Evolutionary conservation across 2,888 invertebrate species (phyloP).

Genomic region (Oligia fasciuncula): DNA sequence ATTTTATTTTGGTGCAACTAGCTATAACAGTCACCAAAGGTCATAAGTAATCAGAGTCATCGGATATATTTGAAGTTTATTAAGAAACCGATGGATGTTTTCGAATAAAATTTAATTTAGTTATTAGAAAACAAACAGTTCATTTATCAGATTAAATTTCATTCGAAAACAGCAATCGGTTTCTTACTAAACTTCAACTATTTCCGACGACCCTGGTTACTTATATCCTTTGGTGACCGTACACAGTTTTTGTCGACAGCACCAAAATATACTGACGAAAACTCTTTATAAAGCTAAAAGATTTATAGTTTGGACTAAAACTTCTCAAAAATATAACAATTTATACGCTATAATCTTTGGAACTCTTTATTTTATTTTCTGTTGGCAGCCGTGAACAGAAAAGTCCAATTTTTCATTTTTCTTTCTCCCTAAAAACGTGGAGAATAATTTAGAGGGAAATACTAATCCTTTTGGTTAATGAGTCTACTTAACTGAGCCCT

Average conservation of each 20-base stretch:
- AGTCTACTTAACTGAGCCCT: slow-evolving; percentile 16
- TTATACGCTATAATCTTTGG: slow-evolving; percentile 10
- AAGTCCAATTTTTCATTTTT: slow-evolving; percentile 15
- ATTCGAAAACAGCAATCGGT: too few species aligned
- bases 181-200: too few species aligned
- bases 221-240: too few species aligned
- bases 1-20: background rate
- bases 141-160: too few species aligned
- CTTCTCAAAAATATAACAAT: background rate
- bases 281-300: background rate
- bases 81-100: too few species aligned
- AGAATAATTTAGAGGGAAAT: slow-evolving; percentile 23
- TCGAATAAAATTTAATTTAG: too few species aligned
- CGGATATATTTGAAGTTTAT: too few species aligned
- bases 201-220: too few species aligned
- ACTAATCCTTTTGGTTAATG: slow-evolving; percentile 42
- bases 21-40: background rate
- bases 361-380: slow-evolving; percentile 19
- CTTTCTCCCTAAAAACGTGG: background rate
- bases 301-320: slow-evolving; percentile 5
- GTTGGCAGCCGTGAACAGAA: slow-evolving; percentile 7
- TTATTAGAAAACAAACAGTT: too few species aligned
- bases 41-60: too few species aligned
- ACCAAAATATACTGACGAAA: background rate
- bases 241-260: background rate